Conservation (phyloP, 2,797 vertebrate genomes). For the Sandelia bainsii region DNA sequence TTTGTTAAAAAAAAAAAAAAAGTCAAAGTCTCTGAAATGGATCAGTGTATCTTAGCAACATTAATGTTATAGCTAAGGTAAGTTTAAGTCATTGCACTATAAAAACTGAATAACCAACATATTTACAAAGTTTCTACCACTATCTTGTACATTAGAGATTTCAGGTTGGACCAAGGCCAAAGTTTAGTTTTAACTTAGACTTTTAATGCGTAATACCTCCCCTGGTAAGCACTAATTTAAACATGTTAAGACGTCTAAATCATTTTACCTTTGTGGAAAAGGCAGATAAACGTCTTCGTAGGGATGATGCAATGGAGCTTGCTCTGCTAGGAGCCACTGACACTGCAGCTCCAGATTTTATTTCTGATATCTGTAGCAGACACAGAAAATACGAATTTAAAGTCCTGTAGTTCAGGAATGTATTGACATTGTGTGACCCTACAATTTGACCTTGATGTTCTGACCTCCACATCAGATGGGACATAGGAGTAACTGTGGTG, state of each 20-base stretch:
- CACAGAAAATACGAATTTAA: not conserved
- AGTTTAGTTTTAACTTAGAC: too few relatives aligned
- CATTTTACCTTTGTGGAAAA: conserved; percentile 78
- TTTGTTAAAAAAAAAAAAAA: too few relatives aligned
- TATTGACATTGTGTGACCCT: not conserved
- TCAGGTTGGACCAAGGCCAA: too few relatives aligned
- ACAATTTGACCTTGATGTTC: not conserved
- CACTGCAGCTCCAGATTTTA: conserved; percentile 76
- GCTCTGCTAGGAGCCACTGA: conserved; percentile 63
- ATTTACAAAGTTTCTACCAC: too few relatives aligned
- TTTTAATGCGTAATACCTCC: too few relatives aligned
- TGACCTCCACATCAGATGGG: conserved; percentile 84
- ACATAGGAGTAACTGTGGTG: conserved; percentile 81
- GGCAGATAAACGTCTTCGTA: conserved; percentile 82
- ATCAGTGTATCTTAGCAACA: too few relatives aligned
- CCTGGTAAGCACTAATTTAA: too few relatives aligned
- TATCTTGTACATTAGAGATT: too few relatives aligned
- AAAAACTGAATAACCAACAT: too few relatives aligned
- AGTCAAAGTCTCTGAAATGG: too few relatives aligned
- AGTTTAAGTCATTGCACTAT: too few relatives aligned
- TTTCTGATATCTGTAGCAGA: conserved; percentile 78
- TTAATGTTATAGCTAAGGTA: too few relatives aligned
- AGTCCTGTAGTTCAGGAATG: not conserved
- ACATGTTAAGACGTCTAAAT: not conserved
- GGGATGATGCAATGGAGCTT: conserved; percentile 78